Evolutionary conservation across 2,888 invertebrate species (phyloP).

Genomic region (Aphrophora alni): DNA sequence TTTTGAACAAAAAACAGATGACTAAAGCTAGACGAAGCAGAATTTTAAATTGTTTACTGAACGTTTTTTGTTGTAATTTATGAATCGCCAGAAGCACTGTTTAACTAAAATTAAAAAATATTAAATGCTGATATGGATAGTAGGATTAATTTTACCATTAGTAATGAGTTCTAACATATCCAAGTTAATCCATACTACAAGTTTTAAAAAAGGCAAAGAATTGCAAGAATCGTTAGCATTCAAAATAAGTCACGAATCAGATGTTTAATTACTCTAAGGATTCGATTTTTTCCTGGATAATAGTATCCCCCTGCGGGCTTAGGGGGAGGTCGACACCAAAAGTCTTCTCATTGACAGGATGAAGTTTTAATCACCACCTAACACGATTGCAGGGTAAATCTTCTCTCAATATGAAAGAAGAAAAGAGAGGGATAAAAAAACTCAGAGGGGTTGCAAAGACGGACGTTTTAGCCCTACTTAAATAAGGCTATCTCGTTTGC

Average conservation of each 20-base stretch:
- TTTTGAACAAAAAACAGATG: too few relatives aligned
- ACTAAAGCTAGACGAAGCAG: too few relatives aligned
- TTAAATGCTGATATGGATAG: too few relatives aligned
- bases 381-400: conserved; percentile 39
- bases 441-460: not conserved
- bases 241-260: not conserved
- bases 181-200: too few relatives aligned
- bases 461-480: not conserved
- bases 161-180: too few relatives aligned
- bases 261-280: not conserved
- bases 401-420: conserved; percentile 32
- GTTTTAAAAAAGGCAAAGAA: too few relatives aligned
- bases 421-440: not conserved
- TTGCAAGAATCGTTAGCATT: not conserved
- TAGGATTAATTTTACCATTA: too few relatives aligned
- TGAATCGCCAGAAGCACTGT: too few relatives aligned
- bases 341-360: conserved; percentile 36
- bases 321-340: not conserved
- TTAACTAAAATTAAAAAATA: too few relatives aligned
- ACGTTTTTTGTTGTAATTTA: too few relatives aligned
- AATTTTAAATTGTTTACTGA: too few relatives aligned
- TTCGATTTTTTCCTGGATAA: not conserved
- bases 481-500: conserved; percentile 9
- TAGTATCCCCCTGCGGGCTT: not conserved
- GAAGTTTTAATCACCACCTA: conserved; percentile 41